Percentiles rank a stretch among this genome's conserved stretches.
These are phyloP conservation scores for Diarsia rubi DNA, from an alignment of 2,888 invertebrate genomes.

Conservation along the genomic window DNA sequence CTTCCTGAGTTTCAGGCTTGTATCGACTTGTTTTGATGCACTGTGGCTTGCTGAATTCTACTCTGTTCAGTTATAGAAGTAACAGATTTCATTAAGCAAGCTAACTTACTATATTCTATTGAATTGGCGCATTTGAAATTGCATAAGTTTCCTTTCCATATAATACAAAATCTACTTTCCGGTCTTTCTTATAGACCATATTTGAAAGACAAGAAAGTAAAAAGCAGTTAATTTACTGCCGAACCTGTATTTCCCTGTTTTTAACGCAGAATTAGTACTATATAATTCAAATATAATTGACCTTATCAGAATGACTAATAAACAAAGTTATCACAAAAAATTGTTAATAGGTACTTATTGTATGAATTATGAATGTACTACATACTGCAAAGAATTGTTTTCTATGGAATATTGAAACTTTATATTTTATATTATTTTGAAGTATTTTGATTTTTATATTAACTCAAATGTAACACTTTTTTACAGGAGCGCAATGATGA, in stretches of 20 bases:
- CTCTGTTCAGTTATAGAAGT: background rate
- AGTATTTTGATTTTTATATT: too few relatives aligned
- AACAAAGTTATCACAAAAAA: background rate
- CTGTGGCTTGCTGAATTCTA: background rate
- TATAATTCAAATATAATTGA: background rate
- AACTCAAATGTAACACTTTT: background rate
- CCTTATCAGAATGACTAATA: background rate
- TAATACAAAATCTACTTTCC: background rate
- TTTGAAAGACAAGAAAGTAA: too few relatives aligned
- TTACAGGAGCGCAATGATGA: slow-evolving; percentile 90
- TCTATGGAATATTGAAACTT: too few relatives aligned
- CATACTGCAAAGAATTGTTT: too few relatives aligned
- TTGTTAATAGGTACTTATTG: too few relatives aligned
- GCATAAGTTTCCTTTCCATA: background rate
- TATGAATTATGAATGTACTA: too few relatives aligned
- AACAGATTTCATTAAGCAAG: background rate
- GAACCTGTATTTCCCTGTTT: background rate
- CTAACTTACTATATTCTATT: background rate
- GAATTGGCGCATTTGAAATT: background rate
- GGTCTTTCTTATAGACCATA: too few relatives aligned
- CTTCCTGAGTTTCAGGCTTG: background rate
- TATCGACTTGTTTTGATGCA: background rate
- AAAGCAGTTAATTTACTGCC: background rate
- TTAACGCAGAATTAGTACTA: background rate
- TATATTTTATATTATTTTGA: too few relatives aligned